These are phyloP conservation scores for Clamator glandarius DNA, from an alignment of 2,797 vertebrate genomes.

Conservation along the genomic window DNA sequence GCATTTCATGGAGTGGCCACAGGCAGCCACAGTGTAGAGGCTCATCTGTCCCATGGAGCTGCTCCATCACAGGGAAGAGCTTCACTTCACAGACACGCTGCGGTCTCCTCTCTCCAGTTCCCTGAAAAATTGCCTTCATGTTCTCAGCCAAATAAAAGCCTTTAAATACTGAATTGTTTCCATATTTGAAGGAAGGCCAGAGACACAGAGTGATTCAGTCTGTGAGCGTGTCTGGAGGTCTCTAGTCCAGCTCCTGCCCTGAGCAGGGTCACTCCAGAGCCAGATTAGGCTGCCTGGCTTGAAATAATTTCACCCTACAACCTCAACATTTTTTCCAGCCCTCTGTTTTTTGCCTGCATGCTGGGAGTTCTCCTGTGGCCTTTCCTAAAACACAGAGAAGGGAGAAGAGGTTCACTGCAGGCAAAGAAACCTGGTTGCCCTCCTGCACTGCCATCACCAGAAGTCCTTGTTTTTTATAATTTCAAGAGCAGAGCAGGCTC, in stretches of 20 bases:
- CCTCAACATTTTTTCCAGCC: background rate
- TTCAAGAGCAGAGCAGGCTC: background rate
- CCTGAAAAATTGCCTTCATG: background rate
- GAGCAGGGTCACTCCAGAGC: background rate
- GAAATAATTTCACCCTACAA: background rate
- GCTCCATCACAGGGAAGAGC: background rate
- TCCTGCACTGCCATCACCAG: background rate
- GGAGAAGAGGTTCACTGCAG: background rate
- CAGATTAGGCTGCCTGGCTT: background rate
- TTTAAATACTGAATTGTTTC: background rate
- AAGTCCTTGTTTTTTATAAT: background rate
- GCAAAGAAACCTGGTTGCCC: background rate
- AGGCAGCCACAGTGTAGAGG: rapidly evolving
- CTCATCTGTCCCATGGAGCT: background rate
- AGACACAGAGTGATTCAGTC: background rate
- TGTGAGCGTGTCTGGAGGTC: background rate
- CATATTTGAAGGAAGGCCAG: background rate
- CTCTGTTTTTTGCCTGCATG: background rate
- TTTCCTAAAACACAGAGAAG: background rate
- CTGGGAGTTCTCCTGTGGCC: background rate
- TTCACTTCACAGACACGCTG: background rate
- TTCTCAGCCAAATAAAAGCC: background rate
- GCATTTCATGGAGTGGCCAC: background rate
- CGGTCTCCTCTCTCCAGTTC: background rate
- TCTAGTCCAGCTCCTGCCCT: background rate